A percentile compares a stretch with the other conserved stretches of the same genome.
Conservation (phyloP, 2,888 invertebrate species). For the Sturmia bella region DNA sequence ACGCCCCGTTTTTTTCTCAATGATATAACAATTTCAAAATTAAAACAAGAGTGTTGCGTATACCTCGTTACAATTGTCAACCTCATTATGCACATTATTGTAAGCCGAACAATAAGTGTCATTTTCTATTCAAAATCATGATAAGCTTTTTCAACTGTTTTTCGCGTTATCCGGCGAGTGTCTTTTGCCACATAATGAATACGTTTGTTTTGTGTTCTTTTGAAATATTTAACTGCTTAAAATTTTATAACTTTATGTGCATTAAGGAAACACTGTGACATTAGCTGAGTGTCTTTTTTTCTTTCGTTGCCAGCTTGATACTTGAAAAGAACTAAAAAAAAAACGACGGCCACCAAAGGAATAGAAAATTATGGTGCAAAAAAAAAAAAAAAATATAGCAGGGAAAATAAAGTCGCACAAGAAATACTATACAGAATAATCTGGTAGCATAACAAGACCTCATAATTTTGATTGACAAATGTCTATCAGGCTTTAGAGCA, state of each 20-base stretch:
- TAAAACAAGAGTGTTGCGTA: constrained; percentile 17
- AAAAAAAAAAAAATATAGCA: background rate
- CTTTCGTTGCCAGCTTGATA: constrained; percentile 1
- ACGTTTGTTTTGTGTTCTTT: constrained; percentile 12
- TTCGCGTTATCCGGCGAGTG: background rate
- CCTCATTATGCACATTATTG: constrained; percentile 54
- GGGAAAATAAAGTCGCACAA: constrained; percentile 16
- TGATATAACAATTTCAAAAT: background rate
- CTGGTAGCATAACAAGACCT: constrained; percentile 63
- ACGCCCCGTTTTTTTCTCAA: background rate
- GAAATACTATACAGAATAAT: constrained; percentile 34
- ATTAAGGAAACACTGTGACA: constrained; percentile 34
- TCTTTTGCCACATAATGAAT: constrained; percentile 44
- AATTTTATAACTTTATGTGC: constrained; percentile 60
- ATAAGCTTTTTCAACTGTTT: constrained; percentile 31
- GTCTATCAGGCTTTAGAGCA: constrained; percentile 72
- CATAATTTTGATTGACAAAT: constrained; percentile 77
- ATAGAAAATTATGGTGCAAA: constrained; percentile 6
- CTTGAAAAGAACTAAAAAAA: constrained; percentile 4
- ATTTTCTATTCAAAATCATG: constrained; percentile 59
- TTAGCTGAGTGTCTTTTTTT: constrained; percentile 26
- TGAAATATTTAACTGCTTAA: constrained; percentile 50
- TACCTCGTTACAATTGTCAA: constrained; percentile 36
- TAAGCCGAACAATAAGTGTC: constrained; percentile 59
- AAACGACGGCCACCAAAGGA: constrained; percentile 26